Base-by-base conservation (phyloP, 1,140 invertebrate genomes). In the Platyura marginata region DNA sequence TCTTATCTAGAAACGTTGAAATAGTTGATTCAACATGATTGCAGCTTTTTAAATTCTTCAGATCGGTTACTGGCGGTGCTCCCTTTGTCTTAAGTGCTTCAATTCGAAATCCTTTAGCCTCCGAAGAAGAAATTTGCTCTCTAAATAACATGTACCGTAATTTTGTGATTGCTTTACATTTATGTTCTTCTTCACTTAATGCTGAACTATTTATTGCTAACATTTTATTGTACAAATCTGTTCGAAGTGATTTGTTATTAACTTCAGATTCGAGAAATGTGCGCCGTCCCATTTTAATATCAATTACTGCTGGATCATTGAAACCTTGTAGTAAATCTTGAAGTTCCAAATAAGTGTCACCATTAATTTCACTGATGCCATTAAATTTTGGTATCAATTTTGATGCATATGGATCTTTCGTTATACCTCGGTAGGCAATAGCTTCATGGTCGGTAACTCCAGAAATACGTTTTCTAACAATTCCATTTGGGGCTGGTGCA, bases 201-300 rank as follows among this genome's bases (percentile, higher is more conserved):
- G 85, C 90, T 42, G 64, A 70, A 0, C 83, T 79, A 58, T 95
- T 90, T 9, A 96, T 75, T 10, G 84, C 76, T n/a, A 94, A 73
- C 91, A 97, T 96, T 68, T 91, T 91, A 48, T 83, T 72, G 54
- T 89, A 91, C 1, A 91, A 66, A 63, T 91, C 86, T 2, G 68
- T 50, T 40, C 89, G 67, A 11, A 83, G 78, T 3, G 68, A 72
- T 8, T 71, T 75, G 52, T 94, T 94, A 50, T 77, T 77, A 1
- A 95, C 91, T 71, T 96, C 92, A 1, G 81, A 80, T 62, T 96
- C 91, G 4, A 95, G 68, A 57, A 96, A 97, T 9, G 92, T 96
- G 44, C 87, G 70, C 1, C 79, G 83, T 13, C 89, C 89, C 71
- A 93, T 84, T 68, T 93, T 93, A 33, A 93, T 82, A 57, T 93